Conservation (phyloP, 1,140 invertebrate genomes). For the Trachymyrmex cornetzi region DNA sequence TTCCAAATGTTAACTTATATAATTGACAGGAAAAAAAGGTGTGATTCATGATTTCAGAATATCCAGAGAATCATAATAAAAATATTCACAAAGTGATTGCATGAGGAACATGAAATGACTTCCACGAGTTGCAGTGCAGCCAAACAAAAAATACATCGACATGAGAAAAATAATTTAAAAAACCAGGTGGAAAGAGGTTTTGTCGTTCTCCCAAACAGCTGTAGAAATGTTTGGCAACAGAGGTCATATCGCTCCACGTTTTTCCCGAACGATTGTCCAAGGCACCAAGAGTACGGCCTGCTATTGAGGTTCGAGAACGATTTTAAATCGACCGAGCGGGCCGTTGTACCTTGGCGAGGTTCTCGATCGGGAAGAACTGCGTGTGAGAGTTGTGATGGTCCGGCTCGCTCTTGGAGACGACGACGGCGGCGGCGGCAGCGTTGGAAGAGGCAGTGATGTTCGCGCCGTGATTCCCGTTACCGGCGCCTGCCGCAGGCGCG, state of each 20-base stretch:
- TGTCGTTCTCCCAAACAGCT: background rate
- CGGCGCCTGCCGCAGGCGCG: slow-evolving; percentile 8
- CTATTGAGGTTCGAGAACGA: background rate
- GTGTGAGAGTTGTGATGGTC: slow-evolving; percentile 87
- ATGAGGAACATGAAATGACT: background rate
- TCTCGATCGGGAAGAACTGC: slow-evolving; percentile 90
- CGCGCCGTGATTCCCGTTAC: slow-evolving; percentile 77
- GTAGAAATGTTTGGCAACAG: background rate
- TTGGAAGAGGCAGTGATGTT: slow-evolving; percentile 86
- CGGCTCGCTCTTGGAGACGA: slow-evolving; percentile 87
- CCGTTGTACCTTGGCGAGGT: slow-evolving; percentile 89
- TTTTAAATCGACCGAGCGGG: background rate
- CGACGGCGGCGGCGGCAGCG: slow-evolving; percentile 78
- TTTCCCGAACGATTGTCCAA: background rate
- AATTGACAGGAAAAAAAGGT: background rate
- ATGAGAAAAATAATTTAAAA: background rate
- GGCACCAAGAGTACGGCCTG: background rate
- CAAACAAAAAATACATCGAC: background rate
- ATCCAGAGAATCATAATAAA: background rate
- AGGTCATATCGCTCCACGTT: background rate
- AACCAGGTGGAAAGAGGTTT: background rate
- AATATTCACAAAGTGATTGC: background rate
- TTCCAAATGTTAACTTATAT: background rate
- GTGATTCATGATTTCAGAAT: background rate
- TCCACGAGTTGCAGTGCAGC: background rate